Evolutionary conservation across 2,797 vertebrate species (phyloP).

Genomic region (Alectoris magna): DNA sequence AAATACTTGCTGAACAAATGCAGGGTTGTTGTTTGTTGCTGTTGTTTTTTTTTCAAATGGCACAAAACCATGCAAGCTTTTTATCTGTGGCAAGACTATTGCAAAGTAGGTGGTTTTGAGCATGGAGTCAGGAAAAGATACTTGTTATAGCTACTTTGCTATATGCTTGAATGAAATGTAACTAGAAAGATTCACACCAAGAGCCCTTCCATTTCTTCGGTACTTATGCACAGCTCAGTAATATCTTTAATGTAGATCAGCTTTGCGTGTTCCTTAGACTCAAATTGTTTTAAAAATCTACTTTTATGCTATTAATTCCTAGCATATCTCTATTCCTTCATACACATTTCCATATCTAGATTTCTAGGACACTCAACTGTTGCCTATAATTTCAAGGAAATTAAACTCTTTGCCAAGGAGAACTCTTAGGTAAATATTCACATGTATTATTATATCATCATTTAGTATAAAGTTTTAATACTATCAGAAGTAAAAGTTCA

Average conservation of each 20-base stretch:
- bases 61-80: neutral
- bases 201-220: neutral
- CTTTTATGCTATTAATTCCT: neutral
- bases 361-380: neutral
- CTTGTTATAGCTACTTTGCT: neutral
- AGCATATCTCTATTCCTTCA: neutral
- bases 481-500: conserved; percentile 7
- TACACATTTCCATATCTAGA: neutral
- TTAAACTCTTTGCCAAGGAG: neutral
- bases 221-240: neutral
- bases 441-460: neutral
- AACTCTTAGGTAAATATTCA: neutral
- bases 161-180: neutral
- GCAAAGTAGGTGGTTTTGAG: neutral
- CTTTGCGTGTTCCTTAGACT: neutral
- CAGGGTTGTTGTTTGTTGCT: too few relatives aligned
- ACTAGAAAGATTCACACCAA: neutral
- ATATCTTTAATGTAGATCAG: neutral
- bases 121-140: neutral
- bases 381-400: neutral
- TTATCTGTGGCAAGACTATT: neutral
- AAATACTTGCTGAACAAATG: neutral
- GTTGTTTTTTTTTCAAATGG: neutral
- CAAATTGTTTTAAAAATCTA: neutral
- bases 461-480: conserved; percentile 36